Conservation (phyloP, 2,797 vertebrate genomes). For the Rhabdophis nuchalis region DNA sequence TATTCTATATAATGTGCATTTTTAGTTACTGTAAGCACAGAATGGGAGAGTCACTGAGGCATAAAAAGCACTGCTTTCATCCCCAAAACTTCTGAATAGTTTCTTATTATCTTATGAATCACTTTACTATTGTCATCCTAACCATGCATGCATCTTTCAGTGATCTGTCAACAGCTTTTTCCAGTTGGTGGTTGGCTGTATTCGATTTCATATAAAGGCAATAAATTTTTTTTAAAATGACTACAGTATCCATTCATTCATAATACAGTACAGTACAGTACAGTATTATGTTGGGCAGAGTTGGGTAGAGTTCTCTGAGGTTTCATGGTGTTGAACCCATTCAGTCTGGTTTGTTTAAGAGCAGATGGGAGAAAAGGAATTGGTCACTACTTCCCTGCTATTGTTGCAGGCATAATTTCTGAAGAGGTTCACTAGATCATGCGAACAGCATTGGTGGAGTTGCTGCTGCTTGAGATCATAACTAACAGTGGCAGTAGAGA, state of each 20-base stretch:
- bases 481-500: background rate
- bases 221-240: too few relatives aligned
- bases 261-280: too few relatives aligned
- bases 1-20: background rate
- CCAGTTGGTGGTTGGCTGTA: background rate
- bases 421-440: background rate
- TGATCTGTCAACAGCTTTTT: background rate
- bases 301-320: background rate
- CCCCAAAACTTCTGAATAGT: background rate
- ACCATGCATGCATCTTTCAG: background rate
- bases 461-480: background rate
- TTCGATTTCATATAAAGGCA: background rate
- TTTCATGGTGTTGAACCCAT: background rate
- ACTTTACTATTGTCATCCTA: background rate
- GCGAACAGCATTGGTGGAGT: background rate
- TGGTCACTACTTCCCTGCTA: background rate
- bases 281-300: background rate
- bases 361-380: background rate
- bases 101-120: background rate
- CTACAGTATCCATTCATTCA: too few relatives aligned
- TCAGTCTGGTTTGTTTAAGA: background rate
- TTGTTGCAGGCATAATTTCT: background rate
- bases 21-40: background rate
- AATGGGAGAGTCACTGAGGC: background rate
- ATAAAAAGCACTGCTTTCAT: background rate